Conservation (phyloP, 2,888 invertebrate genomes). For the Stenodera caucasica region DNA sequence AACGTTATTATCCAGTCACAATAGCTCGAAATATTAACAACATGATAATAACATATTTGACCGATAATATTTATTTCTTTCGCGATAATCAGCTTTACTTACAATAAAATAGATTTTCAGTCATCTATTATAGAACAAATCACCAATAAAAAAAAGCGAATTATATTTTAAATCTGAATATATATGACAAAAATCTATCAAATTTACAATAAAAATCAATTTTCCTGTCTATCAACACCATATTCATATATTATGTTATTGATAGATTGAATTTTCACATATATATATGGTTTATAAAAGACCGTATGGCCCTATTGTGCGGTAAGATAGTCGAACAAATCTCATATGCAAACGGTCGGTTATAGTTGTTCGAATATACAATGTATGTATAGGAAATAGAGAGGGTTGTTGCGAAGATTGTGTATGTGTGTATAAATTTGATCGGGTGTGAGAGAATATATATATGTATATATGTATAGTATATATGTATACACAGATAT, state of each 20-base stretch:
- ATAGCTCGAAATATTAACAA: slow-evolving; percentile 18
- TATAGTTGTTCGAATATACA: slow-evolving; percentile 9
- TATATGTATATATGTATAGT: neutral
- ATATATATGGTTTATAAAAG: neutral
- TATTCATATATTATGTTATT: neutral
- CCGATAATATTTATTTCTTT: slow-evolving; percentile 15
- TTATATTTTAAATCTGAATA: neutral
- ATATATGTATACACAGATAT: slow-evolving; percentile 7
- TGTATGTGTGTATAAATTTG: slow-evolving; percentile 20
- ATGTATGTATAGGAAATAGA: neutral
- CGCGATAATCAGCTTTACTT: slow-evolving; percentile 10
- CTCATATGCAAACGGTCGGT: slow-evolving; percentile 37
- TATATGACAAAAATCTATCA: neutral
- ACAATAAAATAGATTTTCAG: too few relatives aligned
- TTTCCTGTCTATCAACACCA: neutral
- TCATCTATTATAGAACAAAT: too few relatives aligned
- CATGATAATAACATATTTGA: slow-evolving; percentile 15
- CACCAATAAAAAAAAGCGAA: too few relatives aligned
- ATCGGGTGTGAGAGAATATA: slow-evolving; percentile 39
- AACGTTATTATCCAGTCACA: slow-evolving; percentile 20
- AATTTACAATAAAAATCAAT: neutral
- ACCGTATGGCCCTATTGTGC: slow-evolving; percentile 36
- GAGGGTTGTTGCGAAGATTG: slow-evolving; percentile 3
- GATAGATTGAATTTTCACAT: neutral
- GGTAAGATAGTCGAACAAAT: slow-evolving; percentile 38